Percentiles rank a stretch among this genome's conserved stretches.
Conservation (phyloP, 2,113 vertebrate species). For the Ailurus styani region DNA sequence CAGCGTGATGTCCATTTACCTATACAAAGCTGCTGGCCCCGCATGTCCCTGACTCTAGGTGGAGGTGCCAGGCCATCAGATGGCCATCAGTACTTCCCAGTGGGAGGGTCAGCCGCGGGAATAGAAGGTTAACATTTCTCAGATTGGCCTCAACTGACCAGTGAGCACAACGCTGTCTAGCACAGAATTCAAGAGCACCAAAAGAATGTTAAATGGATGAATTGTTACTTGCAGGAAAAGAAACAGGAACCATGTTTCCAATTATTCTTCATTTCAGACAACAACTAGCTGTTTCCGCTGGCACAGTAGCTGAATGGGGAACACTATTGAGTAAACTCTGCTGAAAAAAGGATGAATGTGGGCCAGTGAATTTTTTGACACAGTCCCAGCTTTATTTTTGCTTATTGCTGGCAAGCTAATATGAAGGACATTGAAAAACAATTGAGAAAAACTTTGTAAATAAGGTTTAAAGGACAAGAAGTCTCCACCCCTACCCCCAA, state of each 20-base stretch:
- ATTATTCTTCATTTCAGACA: constrained; percentile 78
- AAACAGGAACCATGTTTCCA: constrained; percentile 76
- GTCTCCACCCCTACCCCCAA: background rate
- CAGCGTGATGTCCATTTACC: background rate
- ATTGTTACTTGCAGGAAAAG: constrained; percentile 77
- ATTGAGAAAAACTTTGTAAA: constrained; percentile 72
- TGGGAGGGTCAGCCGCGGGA: background rate
- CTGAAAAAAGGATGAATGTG: constrained; percentile 69
- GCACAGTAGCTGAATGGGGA: constrained; percentile 64
- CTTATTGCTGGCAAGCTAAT: constrained; percentile 77
- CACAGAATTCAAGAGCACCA: constrained; percentile 51
- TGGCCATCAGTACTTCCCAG: background rate
- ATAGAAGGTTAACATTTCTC: constrained; percentile 55
- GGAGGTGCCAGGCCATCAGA: background rate
- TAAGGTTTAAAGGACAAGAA: constrained; percentile 69
- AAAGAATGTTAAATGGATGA: constrained; percentile 76
- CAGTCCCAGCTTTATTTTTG: constrained; percentile 77
- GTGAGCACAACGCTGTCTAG: constrained; percentile 43
- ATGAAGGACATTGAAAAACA: constrained; percentile 72
- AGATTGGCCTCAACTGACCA: background rate
- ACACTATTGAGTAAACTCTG: constrained; percentile 68
- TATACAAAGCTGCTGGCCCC: background rate
- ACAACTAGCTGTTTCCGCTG: constrained; percentile 76
- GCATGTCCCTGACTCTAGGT: background rate
- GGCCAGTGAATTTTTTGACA: constrained; percentile 78